Evolutionary conservation across 92 coral and sea anemone species (phyloP).

Genomic region (Heliopora coerulea): DNA sequence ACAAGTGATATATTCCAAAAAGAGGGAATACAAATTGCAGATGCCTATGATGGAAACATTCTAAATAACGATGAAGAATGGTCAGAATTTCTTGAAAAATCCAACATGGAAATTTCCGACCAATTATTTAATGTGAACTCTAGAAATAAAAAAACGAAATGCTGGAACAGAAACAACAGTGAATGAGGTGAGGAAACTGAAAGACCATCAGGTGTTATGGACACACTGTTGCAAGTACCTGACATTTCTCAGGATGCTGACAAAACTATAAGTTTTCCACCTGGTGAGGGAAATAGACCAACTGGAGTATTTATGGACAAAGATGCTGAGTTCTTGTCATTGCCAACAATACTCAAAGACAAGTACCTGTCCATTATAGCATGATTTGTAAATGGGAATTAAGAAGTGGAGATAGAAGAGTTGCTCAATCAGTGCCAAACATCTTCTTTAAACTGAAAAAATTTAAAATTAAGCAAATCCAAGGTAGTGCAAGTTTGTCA

Average conservation of each 20-base stretch:
- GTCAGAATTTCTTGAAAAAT: constrained; percentile 23
- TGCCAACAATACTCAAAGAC: constrained; percentile 59
- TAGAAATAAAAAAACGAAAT: background rate
- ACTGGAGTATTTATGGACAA: constrained; percentile 60
- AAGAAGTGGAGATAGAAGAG: constrained; percentile 66
- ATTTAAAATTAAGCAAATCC: constrained; percentile 41
- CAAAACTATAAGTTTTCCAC: constrained; percentile 62
- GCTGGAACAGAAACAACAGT: background rate
- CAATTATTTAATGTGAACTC: background rate
- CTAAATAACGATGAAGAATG: constrained; percentile 19
- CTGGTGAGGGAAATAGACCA: constrained; percentile 75
- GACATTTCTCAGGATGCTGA: constrained; percentile 57
- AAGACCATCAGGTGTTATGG: constrained; percentile 61
- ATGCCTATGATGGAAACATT: constrained; percentile 26
- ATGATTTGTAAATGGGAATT: constrained; percentile 62
- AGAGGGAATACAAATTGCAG: constrained; percentile 61
- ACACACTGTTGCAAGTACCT: constrained; percentile 63
- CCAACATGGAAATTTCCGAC: background rate
- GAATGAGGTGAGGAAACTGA: constrained; percentile 64
- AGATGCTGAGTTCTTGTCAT: constrained; percentile 60
- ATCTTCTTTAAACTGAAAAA: constrained; percentile 48
- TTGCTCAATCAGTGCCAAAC: constrained; percentile 70
- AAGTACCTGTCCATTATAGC: constrained; percentile 55
- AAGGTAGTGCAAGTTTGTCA: constrained; percentile 27
- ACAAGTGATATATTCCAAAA: constrained; percentile 60